phyloP scores from a whole-genome alignment of 2,797 vertebrate genomes.

The Falco cherrug region DNA sequence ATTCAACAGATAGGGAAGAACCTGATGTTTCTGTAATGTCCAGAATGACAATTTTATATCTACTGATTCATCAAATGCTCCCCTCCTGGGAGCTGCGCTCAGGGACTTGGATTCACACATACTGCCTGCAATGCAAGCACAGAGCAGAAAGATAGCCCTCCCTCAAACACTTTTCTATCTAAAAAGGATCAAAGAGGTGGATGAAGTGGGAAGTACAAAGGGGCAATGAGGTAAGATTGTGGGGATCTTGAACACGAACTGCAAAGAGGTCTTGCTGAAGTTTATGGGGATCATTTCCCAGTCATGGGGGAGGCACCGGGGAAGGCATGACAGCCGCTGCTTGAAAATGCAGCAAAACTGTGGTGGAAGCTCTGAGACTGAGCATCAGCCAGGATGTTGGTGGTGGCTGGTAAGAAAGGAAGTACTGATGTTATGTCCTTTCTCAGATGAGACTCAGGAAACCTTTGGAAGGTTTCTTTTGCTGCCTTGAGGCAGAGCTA shows the following conservation, averaged over 20 bases:
- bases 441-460: not conserved
- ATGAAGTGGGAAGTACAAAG: not conserved
- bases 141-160: not conserved
- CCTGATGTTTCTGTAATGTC: not conserved
- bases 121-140: not conserved
- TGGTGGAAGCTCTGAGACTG: not conserved
- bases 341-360: not conserved
- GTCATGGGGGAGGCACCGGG: not conserved
- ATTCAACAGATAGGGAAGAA: not conserved
- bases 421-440: not conserved
- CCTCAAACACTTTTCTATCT: not conserved
- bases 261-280: not conserved
- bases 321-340: not conserved
- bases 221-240: not conserved
- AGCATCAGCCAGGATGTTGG: not conserved
- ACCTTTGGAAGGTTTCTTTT: not conserved
- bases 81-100: not conserved
- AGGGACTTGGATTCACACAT: not conserved
- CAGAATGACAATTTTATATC: constrained; percentile 1
- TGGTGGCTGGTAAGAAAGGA: not conserved
- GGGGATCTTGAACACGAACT: not conserved
- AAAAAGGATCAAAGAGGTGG: not conserved
- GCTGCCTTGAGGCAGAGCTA: not conserved
- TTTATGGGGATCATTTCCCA: not conserved
- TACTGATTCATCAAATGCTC: not conserved